A percentile compares a stretch with the other conserved stretches of the same genome.
Evolutionary conservation across 2,797 vertebrate species (phyloP).

Genomic region (Alca torda): DNA sequence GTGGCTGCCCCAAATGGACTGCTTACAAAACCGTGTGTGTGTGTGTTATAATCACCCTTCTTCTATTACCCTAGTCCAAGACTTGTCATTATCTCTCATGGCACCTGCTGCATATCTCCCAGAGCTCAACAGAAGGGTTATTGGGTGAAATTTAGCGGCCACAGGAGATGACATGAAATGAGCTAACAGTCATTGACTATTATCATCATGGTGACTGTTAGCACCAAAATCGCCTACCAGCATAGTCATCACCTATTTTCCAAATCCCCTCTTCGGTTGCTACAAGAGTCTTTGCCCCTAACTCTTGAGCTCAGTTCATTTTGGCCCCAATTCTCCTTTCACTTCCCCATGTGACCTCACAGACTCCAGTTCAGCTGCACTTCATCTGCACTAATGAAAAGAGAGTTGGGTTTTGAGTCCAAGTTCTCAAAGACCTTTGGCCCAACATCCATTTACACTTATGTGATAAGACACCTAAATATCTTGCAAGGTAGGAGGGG

Average conservation of each 20-base stretch:
- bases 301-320: neutral
- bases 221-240: neutral
- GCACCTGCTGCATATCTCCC: neutral
- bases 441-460: neutral
- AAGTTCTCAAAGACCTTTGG: neutral
- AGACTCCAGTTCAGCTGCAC: neutral
- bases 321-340: neutral
- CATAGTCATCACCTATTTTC: neutral
- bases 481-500: neutral
- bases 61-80: neutral
- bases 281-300: neutral
- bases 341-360: neutral
- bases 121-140: neutral
- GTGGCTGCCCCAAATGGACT: neutral
- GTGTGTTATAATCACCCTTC: neutral
- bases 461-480: neutral
- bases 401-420: neutral
- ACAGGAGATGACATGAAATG: neutral
- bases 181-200: neutral
- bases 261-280: neutral
- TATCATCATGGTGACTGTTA: neutral
- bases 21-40: neutral
- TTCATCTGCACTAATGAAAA: neutral
- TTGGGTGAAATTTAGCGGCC: neutral
- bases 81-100: neutral